Evolutionary conservation across 2,113 vertebrate species (phyloP), one percentile per base, ranked within the genome.

Genomic region (Polyodon spathula): DNA sequence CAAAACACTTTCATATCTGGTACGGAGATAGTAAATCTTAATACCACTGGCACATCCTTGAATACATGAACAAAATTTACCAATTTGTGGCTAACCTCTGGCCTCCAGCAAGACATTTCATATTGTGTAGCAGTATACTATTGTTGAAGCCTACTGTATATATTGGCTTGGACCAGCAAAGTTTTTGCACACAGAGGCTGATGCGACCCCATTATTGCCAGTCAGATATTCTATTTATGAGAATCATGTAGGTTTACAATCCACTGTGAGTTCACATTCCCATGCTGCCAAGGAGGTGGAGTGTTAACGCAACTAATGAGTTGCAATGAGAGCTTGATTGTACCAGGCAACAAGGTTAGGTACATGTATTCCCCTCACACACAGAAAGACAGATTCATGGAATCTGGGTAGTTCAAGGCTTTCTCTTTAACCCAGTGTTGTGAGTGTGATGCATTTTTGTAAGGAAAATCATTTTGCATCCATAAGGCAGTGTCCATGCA

Each of bases 301-400:
- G 42, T 58, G 40, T 58, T 43, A 58, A 58, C 56, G 15, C n/a
- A 5, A 11, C 40, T 56, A 56, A 56, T 56, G 54, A 40, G 38
- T 39, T 39, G 37, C 54, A 56, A 39, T 56, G 54, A 39, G 27
- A 39, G 54, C 40, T 39, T 56, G 54, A 39, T 56, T 50, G 6
- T 56, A 37, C 40, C 37, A 6, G 54, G 54, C 37, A 39, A 10
- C 6, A 37, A 56, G 37, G 37, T 56, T 17, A 39, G 6, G 40
- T 10, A 12, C 14, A 12, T 39, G 8, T 8, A 56, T 42, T 58
- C 56, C 42, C 37, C 40, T 58, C 56, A 58, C 40, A 42, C 40
- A 41, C 8, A 7, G 12, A 27, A 40, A 11, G 15, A 50, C 5
- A 50, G 48, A n/a, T 3, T 27, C 27, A 27, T 27, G 27, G 27